Conservation (phyloP, 2,113 vertebrate species). For the Urocolius indicus region DNA sequence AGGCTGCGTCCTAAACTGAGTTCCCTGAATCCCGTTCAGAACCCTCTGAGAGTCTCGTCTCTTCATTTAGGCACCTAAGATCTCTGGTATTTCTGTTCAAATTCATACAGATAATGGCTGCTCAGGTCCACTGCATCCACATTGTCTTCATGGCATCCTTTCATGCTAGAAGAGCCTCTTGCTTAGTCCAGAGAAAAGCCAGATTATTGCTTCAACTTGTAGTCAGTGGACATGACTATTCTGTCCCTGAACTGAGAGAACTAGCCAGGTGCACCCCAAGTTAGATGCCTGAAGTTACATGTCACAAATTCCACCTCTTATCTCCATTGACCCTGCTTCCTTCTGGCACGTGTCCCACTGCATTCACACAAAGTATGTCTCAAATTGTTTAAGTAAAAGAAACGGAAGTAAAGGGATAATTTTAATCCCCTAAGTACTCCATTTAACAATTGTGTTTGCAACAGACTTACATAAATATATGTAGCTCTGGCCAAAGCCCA, state of each 20-base stretch:
- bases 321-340: not conserved
- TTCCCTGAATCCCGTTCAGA: not conserved
- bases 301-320: conserved; percentile 1
- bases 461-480: not conserved
- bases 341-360: not conserved
- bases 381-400: not conserved
- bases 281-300: not conserved
- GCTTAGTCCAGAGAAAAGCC: not conserved
- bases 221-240: not conserved
- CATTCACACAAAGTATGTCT: not conserved
- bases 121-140: not conserved
- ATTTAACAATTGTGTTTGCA: conserved; percentile 39
- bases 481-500: conserved; percentile 15
- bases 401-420: conserved; percentile 7
- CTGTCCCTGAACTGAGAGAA: not conserved
- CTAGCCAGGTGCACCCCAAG: not conserved
- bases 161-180: not conserved
- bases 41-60: not conserved
- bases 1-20: not conserved
- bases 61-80: not conserved
- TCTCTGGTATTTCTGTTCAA: not conserved
- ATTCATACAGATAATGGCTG: not conserved
- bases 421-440: conserved; percentile 3
- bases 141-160: not conserved
- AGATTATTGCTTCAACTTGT: not conserved